These are phyloP conservation scores for Siniperca obscura DNA, from an alignment of 2,797 vertebrate genomes.

Conservation along the genomic window DNA sequence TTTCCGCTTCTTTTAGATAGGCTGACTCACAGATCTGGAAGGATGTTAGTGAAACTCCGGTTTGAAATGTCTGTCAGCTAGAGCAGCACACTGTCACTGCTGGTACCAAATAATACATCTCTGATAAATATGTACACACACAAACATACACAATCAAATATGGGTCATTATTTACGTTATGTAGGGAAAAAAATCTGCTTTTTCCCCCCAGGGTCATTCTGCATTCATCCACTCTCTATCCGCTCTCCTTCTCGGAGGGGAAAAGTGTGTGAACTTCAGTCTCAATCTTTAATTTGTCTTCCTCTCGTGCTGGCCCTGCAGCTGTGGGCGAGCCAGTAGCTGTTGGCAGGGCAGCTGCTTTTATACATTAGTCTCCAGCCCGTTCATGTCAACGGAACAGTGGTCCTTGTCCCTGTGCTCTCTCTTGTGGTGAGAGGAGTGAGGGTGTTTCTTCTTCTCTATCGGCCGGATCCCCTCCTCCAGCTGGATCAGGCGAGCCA, in stretches of 20 bases:
- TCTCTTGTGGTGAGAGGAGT: constrained; percentile 82
- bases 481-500: constrained; percentile 91
- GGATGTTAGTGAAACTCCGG: constrained; percentile 1
- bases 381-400: constrained; percentile 95
- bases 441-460: constrained; percentile 81
- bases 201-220: constrained; percentile 11
- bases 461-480: constrained; percentile 88
- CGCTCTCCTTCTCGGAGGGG: constrained; percentile 11
- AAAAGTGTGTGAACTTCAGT: constrained; percentile 21
- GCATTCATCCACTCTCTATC: constrained; percentile 26
- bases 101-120: constrained; percentile 52
- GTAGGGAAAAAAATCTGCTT: constrained; percentile 53
- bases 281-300: constrained; percentile 16
- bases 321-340: constrained; percentile 21
- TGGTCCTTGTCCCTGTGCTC: constrained; percentile 90
- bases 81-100: constrained; percentile 27
- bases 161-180: constrained; percentile 62
- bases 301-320: constrained; percentile 29
- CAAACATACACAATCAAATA: constrained; percentile 65
- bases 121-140: constrained; percentile 67
- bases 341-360: neutral
- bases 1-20: constrained; percentile 4
- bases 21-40: constrained; percentile 12
- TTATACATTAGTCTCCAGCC: constrained; percentile 97
- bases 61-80: constrained; percentile 30